Evolutionary conservation across 2,113 vertebrate species (phyloP).

Genomic region (Proterorhinus semilunaris): DNA sequence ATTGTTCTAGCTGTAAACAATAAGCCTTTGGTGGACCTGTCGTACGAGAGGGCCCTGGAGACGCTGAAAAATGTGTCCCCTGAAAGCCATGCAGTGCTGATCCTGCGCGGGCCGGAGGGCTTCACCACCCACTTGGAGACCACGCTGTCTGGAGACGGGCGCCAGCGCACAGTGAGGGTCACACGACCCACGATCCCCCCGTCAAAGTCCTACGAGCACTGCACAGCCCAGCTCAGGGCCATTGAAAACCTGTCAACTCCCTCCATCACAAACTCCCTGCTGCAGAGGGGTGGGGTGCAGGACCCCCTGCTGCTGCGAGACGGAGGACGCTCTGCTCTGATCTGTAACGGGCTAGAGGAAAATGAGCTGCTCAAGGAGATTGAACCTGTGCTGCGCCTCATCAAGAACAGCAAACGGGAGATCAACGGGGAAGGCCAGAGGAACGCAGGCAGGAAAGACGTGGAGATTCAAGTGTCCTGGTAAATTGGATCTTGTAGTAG

Average conservation of each 20-base stretch:
- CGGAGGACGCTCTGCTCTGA: constrained; percentile 51
- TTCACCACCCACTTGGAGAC: constrained; percentile 97
- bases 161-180: constrained; percentile 87
- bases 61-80: constrained; percentile 88
- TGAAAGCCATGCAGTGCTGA: constrained; percentile 93
- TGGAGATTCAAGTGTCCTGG: constrained; percentile 91
- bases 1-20: constrained; percentile 94
- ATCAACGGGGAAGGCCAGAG: constrained; percentile 76
- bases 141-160: constrained; percentile 89
- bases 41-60: constrained; percentile 89
- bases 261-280: constrained; percentile 59
- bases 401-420: constrained; percentile 80
- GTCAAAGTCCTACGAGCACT: constrained; percentile 76
- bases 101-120: constrained; percentile 92
- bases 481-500: constrained; percentile 69
- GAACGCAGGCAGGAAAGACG: constrained; percentile 80
- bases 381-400: constrained; percentile 87
- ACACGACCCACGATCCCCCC: constrained; percentile 81
- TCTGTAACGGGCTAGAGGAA: constrained; percentile 81
- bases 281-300: constrained; percentile 61
- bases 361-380: constrained; percentile 91
- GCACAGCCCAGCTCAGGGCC: constrained; percentile 73
- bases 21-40: constrained; percentile 90
- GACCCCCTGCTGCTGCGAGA: constrained; percentile 65
- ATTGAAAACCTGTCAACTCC: constrained; percentile 77